Base-by-base conservation (phyloP, 2,797 vertebrate species). In the Ptychadena robeensis region DNA sequence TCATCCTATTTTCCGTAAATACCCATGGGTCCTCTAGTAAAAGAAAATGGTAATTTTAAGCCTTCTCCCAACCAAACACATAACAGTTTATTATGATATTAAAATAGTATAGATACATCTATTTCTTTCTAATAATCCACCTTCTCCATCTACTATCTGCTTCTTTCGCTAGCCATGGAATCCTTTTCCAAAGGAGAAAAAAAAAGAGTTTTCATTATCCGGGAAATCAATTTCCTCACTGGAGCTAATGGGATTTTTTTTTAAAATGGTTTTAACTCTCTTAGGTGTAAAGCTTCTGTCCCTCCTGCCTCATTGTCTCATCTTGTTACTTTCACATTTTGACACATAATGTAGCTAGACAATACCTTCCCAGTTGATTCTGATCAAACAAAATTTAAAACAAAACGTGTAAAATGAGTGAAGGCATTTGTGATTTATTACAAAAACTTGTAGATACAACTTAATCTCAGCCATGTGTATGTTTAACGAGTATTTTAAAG, bases 241-340 rank as follows among this genome's bases (percentile, higher is more conserved):
- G 74, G 65, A 73, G 81, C 68, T 83, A 83, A 83, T 83, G 74
- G 81, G 81, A 83, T 83, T 83, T 83, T 78, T 82, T 79, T 22
- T 22, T 22, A 70, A 76, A 83, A 83, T 79, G 81, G 81, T 83
- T 83, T 83, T 83, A 83, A 83, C 81, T 83, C 81, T 83, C 81
- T 83, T 83, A 83, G 81, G 74, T 82, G 73, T 83, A 78, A 78
- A 83, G 81, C 81, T 78, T 78, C 81, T 83, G 81, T 83, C 74
- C 67, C 73, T 72, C 81, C 68, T 78, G 81, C 74, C 44, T 72
- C 74, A 78, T 83, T 83, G 81, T 83, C 81, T 83, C 74, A 66
- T 83, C 81, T 78, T 83, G 81, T 83, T 83, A 83, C 74, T 83
- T 78, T 83, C 81, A 71, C 74, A 83, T 83, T 83, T 71, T 73